A percentile compares a stretch with the other conserved stretches of the same genome.
Evolutionary conservation across 1,140 invertebrate genomes (phyloP).

Genomic region (Sitophilus oryzae): DNA sequence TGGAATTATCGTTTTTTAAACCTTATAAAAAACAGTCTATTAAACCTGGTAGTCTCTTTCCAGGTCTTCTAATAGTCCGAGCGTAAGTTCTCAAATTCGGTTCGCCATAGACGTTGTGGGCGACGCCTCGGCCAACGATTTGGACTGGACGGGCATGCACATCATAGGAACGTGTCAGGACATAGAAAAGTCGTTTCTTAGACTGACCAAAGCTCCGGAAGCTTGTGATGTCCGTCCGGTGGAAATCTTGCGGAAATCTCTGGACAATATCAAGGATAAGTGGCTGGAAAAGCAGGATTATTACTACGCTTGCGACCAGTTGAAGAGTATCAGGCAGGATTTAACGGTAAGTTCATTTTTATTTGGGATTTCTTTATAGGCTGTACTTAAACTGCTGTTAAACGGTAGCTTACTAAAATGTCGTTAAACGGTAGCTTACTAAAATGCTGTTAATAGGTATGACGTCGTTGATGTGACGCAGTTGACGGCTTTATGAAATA

Average conservation of each 20-base stretch:
- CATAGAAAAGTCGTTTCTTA: constrained; percentile 90
- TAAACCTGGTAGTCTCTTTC: no score
- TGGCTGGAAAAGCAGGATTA: constrained; percentile 91
- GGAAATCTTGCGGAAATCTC: constrained; percentile 74
- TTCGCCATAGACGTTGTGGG: constrained; percentile 39
- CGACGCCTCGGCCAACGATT: constrained; percentile 59
- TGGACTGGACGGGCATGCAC: constrained; percentile 77
- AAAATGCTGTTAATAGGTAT: no score
- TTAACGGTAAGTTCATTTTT: constrained; percentile 73
- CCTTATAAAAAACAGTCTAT: no score
- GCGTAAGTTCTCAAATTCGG: neutral
- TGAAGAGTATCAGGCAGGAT: constrained; percentile 98
- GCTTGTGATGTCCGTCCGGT: constrained; percentile 85
- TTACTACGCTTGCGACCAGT: constrained; percentile 93
- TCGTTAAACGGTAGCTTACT: no score
- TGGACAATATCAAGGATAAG: constrained; percentile 83
- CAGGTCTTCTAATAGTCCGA: no score
- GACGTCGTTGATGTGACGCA: no score
- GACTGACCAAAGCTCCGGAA: constrained; percentile 93
- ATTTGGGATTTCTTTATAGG: neutral
- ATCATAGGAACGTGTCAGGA: constrained; percentile 90
- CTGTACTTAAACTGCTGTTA: no score
- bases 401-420: no score
- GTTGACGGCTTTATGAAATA: no score
- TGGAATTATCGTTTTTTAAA: no score